phyloP scores from a whole-genome alignment of 2,888 invertebrate species.

The Ophioninae sp. region DNA sequence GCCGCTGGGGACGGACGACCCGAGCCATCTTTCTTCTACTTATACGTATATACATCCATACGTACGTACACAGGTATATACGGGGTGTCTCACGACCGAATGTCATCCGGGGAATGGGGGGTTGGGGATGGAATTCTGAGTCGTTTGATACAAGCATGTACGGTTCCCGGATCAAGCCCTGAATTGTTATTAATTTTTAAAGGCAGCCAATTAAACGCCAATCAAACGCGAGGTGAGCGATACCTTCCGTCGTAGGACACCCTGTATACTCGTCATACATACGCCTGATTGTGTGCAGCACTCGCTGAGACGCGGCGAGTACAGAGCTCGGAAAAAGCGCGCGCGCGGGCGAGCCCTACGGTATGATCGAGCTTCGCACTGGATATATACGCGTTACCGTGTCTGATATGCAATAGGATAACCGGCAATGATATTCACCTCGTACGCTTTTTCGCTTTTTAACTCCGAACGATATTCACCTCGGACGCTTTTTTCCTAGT shows the following conservation, averaged over 20 bases:
- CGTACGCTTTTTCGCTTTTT: slow-evolving; percentile 3
- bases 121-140: too few relatives aligned
- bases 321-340: slow-evolving; percentile 71
- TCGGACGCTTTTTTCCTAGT: not conserved
- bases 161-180: too few relatives aligned
- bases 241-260: not conserved
- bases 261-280: not conserved
- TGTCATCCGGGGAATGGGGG: too few relatives aligned
- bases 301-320: slow-evolving; percentile 74
- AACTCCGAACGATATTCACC: not conserved
- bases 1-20: slow-evolving; percentile 80
- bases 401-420: slow-evolving; percentile 44
- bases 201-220: too few relatives aligned
- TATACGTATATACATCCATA: slow-evolving; percentile 66
- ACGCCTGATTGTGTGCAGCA: slow-evolving; percentile 70
- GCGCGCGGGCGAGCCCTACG: slow-evolving; percentile 24
- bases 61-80: slow-evolving; percentile 39
- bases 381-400: slow-evolving; percentile 63
- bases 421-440: slow-evolving; percentile 42
- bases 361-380: slow-evolving; percentile 68
- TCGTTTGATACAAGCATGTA: too few relatives aligned
- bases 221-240: too few relatives aligned
- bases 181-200: slow-evolving; percentile 59
- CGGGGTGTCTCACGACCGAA: not conserved
- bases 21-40: slow-evolving; percentile 80